These are phyloP conservation scores for Micronycteris hirsuta DNA, from an alignment of 2,113 vertebrate species.

Conservation along the genomic window DNA sequence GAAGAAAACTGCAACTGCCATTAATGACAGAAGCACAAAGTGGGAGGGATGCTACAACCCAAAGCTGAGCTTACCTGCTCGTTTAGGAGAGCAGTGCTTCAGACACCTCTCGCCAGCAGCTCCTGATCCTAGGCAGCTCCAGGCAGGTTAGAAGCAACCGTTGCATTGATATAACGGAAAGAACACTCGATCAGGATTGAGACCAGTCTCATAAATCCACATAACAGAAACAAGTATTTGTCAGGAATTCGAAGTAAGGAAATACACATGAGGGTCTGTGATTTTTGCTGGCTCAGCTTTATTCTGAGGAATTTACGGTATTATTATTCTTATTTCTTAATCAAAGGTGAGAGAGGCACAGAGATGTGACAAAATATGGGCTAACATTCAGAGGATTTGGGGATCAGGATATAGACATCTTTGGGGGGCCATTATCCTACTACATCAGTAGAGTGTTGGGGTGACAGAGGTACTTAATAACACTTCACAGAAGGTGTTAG, in stretches of 20 bases:
- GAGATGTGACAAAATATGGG: neutral
- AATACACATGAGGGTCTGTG: neutral
- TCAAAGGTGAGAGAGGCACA: neutral
- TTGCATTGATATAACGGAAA: neutral
- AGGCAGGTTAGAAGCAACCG: neutral
- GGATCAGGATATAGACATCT: neutral
- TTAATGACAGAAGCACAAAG: neutral
- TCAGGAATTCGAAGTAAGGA: neutral
- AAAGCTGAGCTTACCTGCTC: neutral
- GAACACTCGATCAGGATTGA: neutral
- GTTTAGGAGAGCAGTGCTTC: neutral
- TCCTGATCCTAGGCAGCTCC: neutral
- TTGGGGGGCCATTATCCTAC: neutral
- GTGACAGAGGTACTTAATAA: neutral
- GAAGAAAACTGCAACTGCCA: no score
- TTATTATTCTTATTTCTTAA: neutral
- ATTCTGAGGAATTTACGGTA: neutral
- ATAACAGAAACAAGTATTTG: neutral
- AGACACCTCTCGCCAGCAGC: neutral
- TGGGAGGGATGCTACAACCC: neutral
- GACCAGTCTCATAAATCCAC: neutral
- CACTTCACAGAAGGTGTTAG: neutral
- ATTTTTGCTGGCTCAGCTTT: neutral
- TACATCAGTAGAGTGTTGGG: neutral
- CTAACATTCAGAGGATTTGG: neutral